phyloP scores from a whole-genome alignment of 2,797 vertebrate species.

The Halcyon chelicuti region DNA sequence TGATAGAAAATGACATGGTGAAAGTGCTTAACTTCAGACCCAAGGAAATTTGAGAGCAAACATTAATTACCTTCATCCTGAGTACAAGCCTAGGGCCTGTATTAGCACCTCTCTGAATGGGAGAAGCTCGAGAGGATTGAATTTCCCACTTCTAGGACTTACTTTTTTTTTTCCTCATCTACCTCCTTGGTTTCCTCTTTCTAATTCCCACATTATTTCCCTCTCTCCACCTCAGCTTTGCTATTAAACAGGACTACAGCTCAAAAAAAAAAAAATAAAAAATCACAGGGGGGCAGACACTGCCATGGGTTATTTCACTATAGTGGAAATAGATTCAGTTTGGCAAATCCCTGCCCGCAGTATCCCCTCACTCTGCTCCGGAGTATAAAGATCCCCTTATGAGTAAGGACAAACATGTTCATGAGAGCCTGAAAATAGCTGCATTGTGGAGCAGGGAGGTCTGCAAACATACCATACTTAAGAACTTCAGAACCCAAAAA shows the following conservation, averaged over 20 bases:
- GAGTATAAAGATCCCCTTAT: conserved; percentile 41
- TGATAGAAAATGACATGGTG: conserved; percentile 22
- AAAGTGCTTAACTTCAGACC: conserved; percentile 56
- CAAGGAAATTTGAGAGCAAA: conserved; percentile 53
- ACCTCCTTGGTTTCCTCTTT: conserved; percentile 5
- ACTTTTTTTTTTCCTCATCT: conserved; percentile 14
- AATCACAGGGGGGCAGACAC: not conserved
- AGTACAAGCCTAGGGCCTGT: not conserved
- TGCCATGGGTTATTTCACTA: conserved; percentile 10
- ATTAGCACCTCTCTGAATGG: conserved; percentile 53
- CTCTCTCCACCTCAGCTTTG: not conserved
- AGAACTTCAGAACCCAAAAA: not conserved
- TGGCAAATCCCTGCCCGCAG: not conserved
- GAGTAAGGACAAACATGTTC: not conserved
- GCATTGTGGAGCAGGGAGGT: not conserved
- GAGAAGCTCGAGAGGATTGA: conserved; percentile 35
- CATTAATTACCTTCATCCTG: conserved; percentile 35
- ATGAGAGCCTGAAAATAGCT: not conserved
- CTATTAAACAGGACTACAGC: not conserved
- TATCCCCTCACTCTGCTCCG: not conserved
- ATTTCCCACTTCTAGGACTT: conserved; percentile 40
- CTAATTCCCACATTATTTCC: not conserved
- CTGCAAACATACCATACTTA: not conserved
- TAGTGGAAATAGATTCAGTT: not conserved
- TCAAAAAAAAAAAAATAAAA: not conserved